Percentiles rank a stretch among this genome's conserved stretches.
Evolutionary conservation across 2,113 vertebrate genomes (phyloP).

Genomic region (Sylvietta virens): DNA sequence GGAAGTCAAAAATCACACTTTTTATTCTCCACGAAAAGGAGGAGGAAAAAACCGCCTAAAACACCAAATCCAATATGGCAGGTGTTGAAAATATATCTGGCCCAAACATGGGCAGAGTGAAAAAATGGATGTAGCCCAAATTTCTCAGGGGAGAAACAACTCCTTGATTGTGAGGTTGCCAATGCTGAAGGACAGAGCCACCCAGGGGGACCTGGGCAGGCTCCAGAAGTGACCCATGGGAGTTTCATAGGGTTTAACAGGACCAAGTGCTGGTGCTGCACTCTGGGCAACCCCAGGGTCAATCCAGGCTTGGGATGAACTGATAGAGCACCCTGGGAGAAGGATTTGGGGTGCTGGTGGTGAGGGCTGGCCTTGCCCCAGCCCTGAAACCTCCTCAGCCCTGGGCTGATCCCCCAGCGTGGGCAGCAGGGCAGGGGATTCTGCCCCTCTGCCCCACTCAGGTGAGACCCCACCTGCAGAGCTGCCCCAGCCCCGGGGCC

Average conservation of each 20-base stretch:
- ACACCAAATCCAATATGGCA: background rate
- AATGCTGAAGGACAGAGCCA: accelerated
- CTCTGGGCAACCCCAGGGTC: accelerated
- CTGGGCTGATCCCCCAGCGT: accelerated
- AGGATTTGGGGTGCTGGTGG: background rate
- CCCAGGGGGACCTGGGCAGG: background rate
- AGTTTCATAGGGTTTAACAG: background rate
- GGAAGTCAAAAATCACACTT: background rate
- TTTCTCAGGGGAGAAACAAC: background rate
- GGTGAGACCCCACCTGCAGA: background rate
- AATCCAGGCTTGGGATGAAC: background rate
- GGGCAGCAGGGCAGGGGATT: background rate
- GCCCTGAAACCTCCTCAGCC: accelerated
- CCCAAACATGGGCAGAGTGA: background rate
- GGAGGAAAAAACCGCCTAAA: background rate
- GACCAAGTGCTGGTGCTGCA: background rate
- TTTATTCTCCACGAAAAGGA: background rate
- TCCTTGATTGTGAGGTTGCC: background rate
- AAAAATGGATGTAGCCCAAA: background rate
- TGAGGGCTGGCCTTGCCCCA: accelerated
- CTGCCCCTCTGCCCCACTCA: background rate
- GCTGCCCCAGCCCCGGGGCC: background rate
- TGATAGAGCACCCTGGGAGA: background rate
- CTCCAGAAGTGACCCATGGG: background rate
- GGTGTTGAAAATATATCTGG: background rate